Conservation (phyloP, 2,113 vertebrate species). For the Corythaixoides concolor region DNA sequence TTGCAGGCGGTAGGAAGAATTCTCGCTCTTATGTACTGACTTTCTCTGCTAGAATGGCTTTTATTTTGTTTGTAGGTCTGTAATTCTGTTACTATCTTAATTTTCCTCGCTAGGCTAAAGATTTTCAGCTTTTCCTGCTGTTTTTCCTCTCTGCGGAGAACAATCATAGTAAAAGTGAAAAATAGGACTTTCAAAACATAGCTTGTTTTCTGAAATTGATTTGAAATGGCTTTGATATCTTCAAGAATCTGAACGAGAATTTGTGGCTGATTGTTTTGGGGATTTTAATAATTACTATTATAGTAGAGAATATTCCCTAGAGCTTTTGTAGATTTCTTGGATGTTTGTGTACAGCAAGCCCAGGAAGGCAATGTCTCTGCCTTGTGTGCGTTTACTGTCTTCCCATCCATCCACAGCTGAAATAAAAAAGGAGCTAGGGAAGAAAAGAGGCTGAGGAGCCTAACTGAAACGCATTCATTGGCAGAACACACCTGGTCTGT, state of each 20-base stretch:
- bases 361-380: background rate
- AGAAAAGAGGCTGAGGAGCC: background rate
- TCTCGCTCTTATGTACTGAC: background rate
- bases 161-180: background rate
- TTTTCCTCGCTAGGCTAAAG: background rate
- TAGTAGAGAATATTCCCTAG: background rate
- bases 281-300: background rate
- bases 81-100: background rate
- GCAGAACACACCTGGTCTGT: constrained; percentile 25
- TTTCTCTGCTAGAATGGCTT: background rate
- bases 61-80: background rate
- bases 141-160: background rate
- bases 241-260: background rate
- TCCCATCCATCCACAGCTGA: background rate
- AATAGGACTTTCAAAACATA: background rate
- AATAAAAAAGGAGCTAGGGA: background rate
- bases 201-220: background rate
- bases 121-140: background rate
- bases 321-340: background rate
- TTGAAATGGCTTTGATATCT: background rate
- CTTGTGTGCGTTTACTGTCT: background rate
- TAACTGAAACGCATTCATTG: background rate
- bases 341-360: background rate
- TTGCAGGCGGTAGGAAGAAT: background rate
- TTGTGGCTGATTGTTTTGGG: background rate